These are phyloP conservation scores for Brevipalpus yothersi DNA, from an alignment of 1,140 invertebrate species.

Conservation along the genomic window DNA sequence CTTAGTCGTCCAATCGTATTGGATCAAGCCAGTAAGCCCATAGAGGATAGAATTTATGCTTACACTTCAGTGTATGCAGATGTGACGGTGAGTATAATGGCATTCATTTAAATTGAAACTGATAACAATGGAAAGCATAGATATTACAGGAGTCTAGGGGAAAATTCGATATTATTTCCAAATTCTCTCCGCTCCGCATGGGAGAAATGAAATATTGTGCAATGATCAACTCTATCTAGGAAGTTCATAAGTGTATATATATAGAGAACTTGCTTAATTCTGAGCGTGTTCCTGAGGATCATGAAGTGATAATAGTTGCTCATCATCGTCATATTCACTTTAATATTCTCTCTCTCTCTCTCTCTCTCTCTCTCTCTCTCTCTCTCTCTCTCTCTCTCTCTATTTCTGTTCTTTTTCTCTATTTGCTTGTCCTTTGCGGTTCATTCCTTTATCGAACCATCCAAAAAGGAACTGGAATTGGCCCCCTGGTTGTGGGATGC, in stretches of 20 bases:
- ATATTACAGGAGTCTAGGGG: background rate
- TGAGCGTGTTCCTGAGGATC: background rate
- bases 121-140: background rate
- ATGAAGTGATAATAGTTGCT: background rate
- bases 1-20: constrained; percentile 63
- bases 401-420: background rate
- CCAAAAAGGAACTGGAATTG: background rate
- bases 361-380: constrained; percentile 1
- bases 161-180: background rate
- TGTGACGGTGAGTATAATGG: constrained; percentile 35
- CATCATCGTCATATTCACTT: background rate
- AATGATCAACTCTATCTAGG: too few relatives aligned
- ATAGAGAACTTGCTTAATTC: too few relatives aligned
- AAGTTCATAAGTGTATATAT: too few relatives aligned
- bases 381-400: background rate
- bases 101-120: background rate
- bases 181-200: background rate
- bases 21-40: constrained; percentile 12
- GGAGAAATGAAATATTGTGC: too few relatives aligned
- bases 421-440: background rate
- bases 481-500: background rate
- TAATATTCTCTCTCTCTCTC: constrained; percentile 1
- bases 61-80: constrained; percentile 85
- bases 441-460: background rate
- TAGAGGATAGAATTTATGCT: constrained; percentile 39